These are phyloP conservation scores for Philhelius pedissequus DNA, from an alignment of 2,888 invertebrate species.

Conservation along the genomic window DNA sequence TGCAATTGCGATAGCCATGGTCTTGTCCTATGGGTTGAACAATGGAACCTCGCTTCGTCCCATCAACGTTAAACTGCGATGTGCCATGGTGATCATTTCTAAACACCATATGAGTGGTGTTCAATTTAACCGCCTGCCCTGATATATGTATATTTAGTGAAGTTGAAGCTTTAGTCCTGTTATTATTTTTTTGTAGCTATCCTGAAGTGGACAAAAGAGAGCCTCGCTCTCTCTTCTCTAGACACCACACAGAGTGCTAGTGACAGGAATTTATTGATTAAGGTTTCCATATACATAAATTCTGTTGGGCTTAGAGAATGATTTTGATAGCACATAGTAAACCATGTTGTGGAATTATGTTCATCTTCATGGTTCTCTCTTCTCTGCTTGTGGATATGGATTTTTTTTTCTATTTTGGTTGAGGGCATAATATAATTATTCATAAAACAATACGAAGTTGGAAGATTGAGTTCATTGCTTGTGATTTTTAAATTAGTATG, in stretches of 20 bases:
- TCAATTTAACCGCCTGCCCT: constrained; percentile 4
- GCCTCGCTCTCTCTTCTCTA: neutral
- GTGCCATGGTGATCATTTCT: constrained; percentile 6
- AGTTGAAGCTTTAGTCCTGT: neutral
- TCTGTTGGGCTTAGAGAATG: neutral
- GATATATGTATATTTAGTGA: neutral
- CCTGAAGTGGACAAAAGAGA: neutral
- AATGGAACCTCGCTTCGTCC: neutral
- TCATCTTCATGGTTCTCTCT: neutral
- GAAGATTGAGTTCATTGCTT: too few species aligned
- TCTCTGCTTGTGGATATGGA: neutral
- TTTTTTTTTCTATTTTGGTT: neutral
- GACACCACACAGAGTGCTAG: neutral
- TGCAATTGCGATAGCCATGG: neutral
- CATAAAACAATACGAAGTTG: too few species aligned
- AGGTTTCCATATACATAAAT: neutral
- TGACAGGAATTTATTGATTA: constrained; percentile 36
- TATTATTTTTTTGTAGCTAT: neutral
- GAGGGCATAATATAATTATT: neutral
- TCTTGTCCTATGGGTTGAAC: neutral
- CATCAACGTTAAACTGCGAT: neutral
- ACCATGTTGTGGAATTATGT: neutral
- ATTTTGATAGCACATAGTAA: neutral
- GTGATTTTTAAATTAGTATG: too few species aligned
- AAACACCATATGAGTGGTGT: constrained; percentile 3